Percentiles rank a stretch among this genome's conserved stretches.
phyloP scores from a whole-genome alignment of 1,140 invertebrate genomes.

The Formica selysi region DNA sequence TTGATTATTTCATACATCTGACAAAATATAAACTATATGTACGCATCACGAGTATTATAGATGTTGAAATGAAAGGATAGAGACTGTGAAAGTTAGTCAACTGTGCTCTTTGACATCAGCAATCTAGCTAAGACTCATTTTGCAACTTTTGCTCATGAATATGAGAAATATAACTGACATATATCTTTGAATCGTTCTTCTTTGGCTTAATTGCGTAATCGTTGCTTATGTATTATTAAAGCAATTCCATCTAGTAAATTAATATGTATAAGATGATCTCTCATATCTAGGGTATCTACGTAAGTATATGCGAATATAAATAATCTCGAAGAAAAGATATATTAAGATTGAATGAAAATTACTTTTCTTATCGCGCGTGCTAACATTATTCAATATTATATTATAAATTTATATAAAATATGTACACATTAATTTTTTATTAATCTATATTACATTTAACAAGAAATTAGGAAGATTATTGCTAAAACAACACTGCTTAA shows the following conservation, averaged over 20 bases:
- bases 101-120: constrained; percentile 80
- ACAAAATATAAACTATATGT: not conserved
- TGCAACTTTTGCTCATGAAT: constrained; percentile 71
- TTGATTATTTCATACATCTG: not conserved
- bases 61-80: constrained; percentile 24
- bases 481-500: no score
- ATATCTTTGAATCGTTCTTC: constrained; percentile 25
- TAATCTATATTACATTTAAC: no score
- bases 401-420: not conserved
- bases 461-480: no score
- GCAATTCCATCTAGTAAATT: not conserved
- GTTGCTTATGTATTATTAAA: not conserved
- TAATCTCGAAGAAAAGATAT: not conserved
- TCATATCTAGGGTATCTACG: not conserved
- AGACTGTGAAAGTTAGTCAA: constrained; percentile 67
- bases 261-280: not conserved
- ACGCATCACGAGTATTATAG: not conserved
- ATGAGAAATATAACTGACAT: constrained; percentile 70
- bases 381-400: not conserved
- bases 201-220: constrained; percentile 21
- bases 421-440: no score
- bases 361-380: not conserved
- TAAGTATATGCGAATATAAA: not conserved
- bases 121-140: constrained; percentile 80
- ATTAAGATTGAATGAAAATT: not conserved